Conservation (phyloP, 2,113 vertebrate species). For the Collichthys lucidus region DNA sequence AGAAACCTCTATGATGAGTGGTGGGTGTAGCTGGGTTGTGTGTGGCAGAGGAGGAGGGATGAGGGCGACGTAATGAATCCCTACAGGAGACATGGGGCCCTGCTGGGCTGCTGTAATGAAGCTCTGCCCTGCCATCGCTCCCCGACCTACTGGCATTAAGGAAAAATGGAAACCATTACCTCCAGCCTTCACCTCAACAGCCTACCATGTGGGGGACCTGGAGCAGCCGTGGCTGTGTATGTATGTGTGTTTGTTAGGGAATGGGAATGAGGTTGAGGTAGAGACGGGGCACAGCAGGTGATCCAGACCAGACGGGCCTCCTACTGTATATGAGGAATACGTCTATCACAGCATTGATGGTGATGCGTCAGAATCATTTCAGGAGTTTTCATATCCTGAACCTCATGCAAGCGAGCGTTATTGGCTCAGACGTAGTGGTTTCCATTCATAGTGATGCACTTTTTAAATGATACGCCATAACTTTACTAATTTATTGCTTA, state of each 20-base stretch:
- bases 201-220: constrained; percentile 46
- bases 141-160: constrained; percentile 85
- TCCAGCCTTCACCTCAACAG: constrained; percentile 65
- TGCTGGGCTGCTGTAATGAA: constrained; percentile 87
- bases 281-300: constrained; percentile 15
- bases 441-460: too few relatives aligned
- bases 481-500: too few relatives aligned
- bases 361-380: neutral
- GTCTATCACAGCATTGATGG: constrained; percentile 24
- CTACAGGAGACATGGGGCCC: constrained; percentile 82
- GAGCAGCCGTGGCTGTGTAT: constrained; percentile 7
- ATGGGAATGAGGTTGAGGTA: constrained; percentile 6
- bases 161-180: constrained; percentile 84
- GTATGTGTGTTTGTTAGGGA: constrained; percentile 7
- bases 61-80: constrained; percentile 83
- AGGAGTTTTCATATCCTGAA: too few relatives aligned
- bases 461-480: too few relatives aligned
- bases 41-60: constrained; percentile 12
- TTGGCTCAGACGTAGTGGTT: too few relatives aligned
- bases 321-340: constrained; percentile 45
- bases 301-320: constrained; percentile 42
- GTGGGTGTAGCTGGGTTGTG: constrained; percentile 9
- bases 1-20: constrained; percentile 40
- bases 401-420: too few relatives aligned
- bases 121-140: constrained; percentile 79